A percentile compares a stretch with the other conserved stretches of the same genome.
These are phyloP conservation scores for Paralvinella palmiformis DNA, from an alignment of 1,140 invertebrate species.

Conservation along the genomic window DNA sequence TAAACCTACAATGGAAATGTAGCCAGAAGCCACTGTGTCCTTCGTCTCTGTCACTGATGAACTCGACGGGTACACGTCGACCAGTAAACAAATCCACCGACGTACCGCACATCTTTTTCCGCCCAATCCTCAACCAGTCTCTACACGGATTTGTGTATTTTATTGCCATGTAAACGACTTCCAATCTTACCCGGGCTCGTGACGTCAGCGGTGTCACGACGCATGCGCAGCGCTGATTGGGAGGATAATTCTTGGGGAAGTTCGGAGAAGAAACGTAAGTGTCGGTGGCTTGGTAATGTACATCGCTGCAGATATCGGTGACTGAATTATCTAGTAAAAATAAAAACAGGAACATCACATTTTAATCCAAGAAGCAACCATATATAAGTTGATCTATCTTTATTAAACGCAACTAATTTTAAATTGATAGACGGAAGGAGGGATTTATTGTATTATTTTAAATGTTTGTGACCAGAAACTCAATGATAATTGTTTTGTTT, in stretches of 20 bases:
- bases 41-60: constrained; percentile 2
- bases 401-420: too few relatives aligned
- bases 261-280: constrained; percentile 5
- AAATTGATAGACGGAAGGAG: too few relatives aligned
- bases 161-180: constrained; percentile 1
- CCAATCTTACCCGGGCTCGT: background rate
- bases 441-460: too few relatives aligned
- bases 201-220: background rate
- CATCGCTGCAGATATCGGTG: background rate
- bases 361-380: too few relatives aligned
- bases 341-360: background rate
- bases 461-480: too few relatives aligned
- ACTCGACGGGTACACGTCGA: background rate
- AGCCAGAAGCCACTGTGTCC: constrained; percentile 6
- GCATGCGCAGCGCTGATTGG: constrained; percentile 2
- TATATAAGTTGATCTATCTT: too few relatives aligned
- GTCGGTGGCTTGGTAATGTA: background rate
- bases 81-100: background rate
- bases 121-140: constrained; percentile 8
- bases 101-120: constrained; percentile 7
- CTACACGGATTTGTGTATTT: background rate
- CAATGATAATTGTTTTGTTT: too few relatives aligned
- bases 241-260: constrained; percentile 11
- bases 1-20: background rate
- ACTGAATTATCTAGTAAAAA: background rate